Evolutionary conservation across 1,140 invertebrate species (phyloP), one percentile per base, ranked within the genome.

Genomic region (Pseudomyrmex concolor): DNA sequence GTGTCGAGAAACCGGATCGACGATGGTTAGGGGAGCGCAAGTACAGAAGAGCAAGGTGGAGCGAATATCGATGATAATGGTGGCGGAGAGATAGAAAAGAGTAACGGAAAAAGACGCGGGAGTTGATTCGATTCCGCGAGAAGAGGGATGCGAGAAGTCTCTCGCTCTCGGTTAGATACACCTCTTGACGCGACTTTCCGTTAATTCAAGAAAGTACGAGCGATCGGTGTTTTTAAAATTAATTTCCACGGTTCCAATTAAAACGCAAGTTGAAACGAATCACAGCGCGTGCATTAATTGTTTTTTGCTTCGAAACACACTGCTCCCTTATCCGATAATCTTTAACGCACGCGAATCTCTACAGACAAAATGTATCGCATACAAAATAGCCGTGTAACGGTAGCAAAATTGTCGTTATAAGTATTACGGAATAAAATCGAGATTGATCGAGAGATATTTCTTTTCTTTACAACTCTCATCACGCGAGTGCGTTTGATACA

Each of bases 1-100:
- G 90, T 91, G 90, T 91, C 90, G 90, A 87, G 90, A 89, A 91
- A 91, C 89, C 83, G 83, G 88, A 91, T 91, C 89, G 88, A 84
- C 84, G 78, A 82, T 54, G 72, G 34, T 7, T 55, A 63, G 43
- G 80, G 73, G 74, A 83, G 72, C 34, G 34, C 25, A 66, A 83
- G 76, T 67, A 17, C 74, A 70, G 84, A 84, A 50, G 67, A 34
- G 64, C 60, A 55, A 82, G 72, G 83, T 71, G 13, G 54, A 43
- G 19, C 8, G 19, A 73, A 64, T 54, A 9, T 22, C 57, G 57
- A 71, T 45, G 57, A 34, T 34, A 5, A 22, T 10, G 22, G 43
- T 9, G 51, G 13, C 17, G 17, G 17, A 5, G 13, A 10, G 22
- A 22, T 9, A 55, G 66, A 25, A 57, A 43, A 48, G 57, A 59